Conservation (phyloP, 2,888 invertebrate species). For the Dicroscelio sp. region DNA sequence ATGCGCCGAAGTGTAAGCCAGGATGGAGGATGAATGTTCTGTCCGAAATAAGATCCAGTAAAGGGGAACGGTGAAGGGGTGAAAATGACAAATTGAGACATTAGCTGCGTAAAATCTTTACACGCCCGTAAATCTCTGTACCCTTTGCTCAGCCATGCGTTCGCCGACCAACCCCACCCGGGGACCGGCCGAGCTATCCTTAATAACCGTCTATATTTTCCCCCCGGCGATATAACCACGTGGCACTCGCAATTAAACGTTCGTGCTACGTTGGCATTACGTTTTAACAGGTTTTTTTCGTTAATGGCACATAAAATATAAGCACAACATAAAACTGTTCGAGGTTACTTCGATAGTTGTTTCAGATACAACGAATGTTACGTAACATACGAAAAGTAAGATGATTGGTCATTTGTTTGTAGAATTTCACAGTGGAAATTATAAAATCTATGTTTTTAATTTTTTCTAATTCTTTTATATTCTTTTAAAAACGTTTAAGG, state of each 20-base stretch:
- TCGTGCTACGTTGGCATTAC: constrained; percentile 39
- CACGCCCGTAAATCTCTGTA: constrained; percentile 68
- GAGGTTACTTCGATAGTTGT: too few species aligned
- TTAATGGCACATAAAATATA: constrained; percentile 10
- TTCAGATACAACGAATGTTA: too few species aligned
- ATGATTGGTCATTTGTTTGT: too few species aligned
- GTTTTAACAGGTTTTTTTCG: constrained; percentile 44
- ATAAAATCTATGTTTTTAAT: too few species aligned
- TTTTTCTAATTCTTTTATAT: too few species aligned
- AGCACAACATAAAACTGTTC: too few species aligned
- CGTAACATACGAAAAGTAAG: too few species aligned
- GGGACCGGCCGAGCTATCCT: constrained; percentile 36
- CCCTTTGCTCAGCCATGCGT: constrained; percentile 67
- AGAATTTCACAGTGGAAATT: too few species aligned
- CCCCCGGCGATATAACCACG: constrained; percentile 37
- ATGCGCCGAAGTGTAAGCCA: constrained; percentile 82
- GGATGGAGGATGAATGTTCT: constrained; percentile 82
- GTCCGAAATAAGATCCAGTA: constrained; percentile 69
- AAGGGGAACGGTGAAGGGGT: constrained; percentile 80
- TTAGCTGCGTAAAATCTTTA: constrained; percentile 87
- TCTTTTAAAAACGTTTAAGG: too few species aligned
- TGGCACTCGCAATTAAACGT: constrained; percentile 58
- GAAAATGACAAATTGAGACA: constrained; percentile 90
- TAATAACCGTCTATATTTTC: constrained; percentile 61
- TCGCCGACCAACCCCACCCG: constrained; percentile 16